Conservation (phyloP, 2,113 vertebrate genomes). For the Micronycteris hirsuta region DNA sequence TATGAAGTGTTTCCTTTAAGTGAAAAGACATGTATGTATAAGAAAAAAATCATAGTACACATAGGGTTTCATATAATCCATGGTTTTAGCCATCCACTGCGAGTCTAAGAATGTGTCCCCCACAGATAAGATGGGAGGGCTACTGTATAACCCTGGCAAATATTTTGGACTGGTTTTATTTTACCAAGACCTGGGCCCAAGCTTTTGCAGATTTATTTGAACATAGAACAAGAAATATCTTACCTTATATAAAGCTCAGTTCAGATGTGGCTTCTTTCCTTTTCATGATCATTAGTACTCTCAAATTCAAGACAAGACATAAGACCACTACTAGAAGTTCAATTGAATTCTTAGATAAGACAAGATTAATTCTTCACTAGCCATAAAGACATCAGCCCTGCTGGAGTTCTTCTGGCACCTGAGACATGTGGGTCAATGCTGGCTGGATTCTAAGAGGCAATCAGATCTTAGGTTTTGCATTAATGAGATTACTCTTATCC, state of each 20-base stretch:
- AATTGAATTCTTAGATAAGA: background rate
- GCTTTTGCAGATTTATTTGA: background rate
- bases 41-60: background rate
- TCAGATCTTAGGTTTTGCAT: background rate
- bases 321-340: background rate
- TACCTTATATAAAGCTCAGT: background rate
- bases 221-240: background rate
- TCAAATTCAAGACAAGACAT: background rate
- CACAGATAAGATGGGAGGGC: no score
- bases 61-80: background rate
- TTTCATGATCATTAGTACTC: background rate
- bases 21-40: background rate
- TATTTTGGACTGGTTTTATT: background rate
- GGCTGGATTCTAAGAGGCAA: background rate
- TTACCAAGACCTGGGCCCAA: background rate
- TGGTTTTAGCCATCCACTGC: background rate
- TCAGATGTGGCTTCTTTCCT: background rate
- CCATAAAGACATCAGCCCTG: background rate
- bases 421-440: background rate
- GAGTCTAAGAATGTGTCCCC: background rate
- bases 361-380: background rate
- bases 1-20: background rate
- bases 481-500: background rate
- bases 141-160: background rate
- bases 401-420: background rate